Conservation (phyloP, 2,797 vertebrate genomes). For the Pseudotriccus pelzelni region DNA sequence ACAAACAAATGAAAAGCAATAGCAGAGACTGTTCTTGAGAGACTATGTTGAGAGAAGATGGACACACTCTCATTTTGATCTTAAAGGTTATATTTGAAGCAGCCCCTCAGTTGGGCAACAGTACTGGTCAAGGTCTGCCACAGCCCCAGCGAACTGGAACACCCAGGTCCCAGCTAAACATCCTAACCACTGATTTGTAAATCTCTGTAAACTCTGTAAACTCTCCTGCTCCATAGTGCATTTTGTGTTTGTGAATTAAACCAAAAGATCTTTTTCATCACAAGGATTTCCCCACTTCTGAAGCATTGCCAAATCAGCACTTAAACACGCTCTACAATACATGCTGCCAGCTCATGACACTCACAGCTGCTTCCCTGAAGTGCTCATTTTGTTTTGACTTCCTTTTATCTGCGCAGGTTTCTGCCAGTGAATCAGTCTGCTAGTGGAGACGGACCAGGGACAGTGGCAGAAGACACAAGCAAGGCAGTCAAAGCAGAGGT, state of each 20-base stretch:
- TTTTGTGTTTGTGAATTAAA: background rate
- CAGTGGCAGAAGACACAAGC: background rate
- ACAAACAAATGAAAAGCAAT: background rate
- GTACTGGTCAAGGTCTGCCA: background rate
- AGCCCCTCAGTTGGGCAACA: background rate
- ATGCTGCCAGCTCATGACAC: constrained; percentile 27
- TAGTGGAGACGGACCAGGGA: background rate
- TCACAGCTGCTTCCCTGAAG: background rate
- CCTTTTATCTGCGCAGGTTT: background rate
- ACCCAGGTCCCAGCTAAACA: background rate
- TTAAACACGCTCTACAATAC: background rate
- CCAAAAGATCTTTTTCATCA: background rate
- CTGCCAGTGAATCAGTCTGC: constrained; percentile 49
- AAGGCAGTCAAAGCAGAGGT: background rate
- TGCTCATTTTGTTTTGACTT: constrained; percentile 38
- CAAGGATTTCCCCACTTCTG: constrained; percentile 18
- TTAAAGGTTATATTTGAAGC: background rate
- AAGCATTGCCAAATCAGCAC: background rate
- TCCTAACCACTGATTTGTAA: background rate
- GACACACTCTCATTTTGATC: background rate
- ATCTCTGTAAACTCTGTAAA: background rate
- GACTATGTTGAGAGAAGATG: background rate
- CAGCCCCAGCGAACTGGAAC: background rate
- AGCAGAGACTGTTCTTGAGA: background rate
- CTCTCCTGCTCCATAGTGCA: background rate